Evolutionary conservation across 2,113 vertebrate species (phyloP).

Genomic region (Muntiacus muntjak): DNA sequence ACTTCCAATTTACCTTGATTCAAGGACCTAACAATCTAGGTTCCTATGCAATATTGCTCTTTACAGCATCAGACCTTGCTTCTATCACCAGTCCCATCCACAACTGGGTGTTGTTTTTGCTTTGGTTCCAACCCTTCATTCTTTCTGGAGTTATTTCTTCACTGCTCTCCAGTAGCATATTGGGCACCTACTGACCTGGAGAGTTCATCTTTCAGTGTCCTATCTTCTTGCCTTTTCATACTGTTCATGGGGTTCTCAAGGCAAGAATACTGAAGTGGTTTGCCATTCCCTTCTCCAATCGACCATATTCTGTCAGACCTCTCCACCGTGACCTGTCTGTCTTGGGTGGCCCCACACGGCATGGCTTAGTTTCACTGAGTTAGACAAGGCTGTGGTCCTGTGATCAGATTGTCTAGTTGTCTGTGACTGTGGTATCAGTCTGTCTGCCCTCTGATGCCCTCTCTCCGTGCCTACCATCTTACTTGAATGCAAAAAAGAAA

Average conservation of each 20-base stretch:
- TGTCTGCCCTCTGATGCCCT: not conserved
- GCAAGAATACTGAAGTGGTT: not conserved
- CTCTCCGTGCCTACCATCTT: not conserved
- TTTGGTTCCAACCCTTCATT: not conserved
- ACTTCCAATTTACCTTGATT: not conserved
- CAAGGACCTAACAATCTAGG: not conserved
- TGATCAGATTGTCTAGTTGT: not conserved
- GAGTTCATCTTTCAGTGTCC: not conserved
- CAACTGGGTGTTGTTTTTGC: not conserved
- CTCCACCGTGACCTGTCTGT: fast-evolving
- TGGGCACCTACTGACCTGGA: not conserved
- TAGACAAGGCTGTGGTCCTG: not conserved
- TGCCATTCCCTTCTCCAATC: not conserved
- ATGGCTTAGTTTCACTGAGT: not conserved
- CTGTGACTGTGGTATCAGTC: not conserved
- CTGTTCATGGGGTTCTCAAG: not conserved
- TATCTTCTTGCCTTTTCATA: not conserved
- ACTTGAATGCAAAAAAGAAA: not conserved
- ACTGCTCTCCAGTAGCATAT: not conserved
- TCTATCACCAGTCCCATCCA: not conserved
- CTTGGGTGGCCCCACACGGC: not conserved
- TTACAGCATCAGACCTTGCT: not conserved
- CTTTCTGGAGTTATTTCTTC: not conserved
- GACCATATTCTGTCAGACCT: not conserved
- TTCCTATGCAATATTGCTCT: not conserved